phyloP scores from a whole-genome alignment of 2,888 invertebrate species.

The Tiliacea aurago region DNA sequence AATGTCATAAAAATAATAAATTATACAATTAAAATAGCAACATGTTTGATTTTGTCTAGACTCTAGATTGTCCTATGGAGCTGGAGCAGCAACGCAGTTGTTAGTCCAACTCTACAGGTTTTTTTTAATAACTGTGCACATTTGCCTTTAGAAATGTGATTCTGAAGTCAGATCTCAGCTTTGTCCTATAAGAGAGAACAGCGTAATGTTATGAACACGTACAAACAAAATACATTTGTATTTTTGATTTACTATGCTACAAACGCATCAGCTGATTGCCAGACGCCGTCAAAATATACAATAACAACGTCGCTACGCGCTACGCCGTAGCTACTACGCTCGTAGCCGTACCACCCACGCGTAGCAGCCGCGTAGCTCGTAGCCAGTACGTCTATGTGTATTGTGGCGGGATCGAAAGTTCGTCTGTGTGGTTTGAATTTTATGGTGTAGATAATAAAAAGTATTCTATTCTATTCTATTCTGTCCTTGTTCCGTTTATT shows the following conservation, averaged over 20 bases:
- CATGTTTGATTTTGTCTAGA: no score
- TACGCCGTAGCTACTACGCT: slow-evolving; percentile 66
- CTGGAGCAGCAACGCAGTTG: no score
- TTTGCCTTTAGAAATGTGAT: background rate
- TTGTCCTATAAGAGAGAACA: background rate
- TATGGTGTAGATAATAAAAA: no score
- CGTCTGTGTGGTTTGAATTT: no score
- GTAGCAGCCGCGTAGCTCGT: slow-evolving; percentile 68
- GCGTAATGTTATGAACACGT: background rate
- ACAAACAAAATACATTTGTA: background rate
- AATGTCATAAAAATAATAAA: no score
- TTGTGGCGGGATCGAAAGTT: slow-evolving; percentile 42
- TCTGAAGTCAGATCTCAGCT: background rate
- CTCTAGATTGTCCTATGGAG: no score
- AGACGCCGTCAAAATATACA: slow-evolving; percentile 70
- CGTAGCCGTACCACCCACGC: slow-evolving; percentile 76
- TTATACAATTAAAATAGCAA: no score
- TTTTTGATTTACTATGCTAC: slow-evolving; percentile 30
- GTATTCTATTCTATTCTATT: no score
- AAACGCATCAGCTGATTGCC: slow-evolving; percentile 66
- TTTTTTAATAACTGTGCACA: background rate
- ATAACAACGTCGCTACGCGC: slow-evolving; percentile 68
- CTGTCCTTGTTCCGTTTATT: slow-evolving; percentile 40
- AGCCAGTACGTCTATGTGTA: slow-evolving; percentile 32
- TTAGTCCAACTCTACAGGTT: no score